Percentiles rank a stretch among this genome's conserved stretches.
Evolutionary conservation across 1,140 invertebrate genomes (phyloP).

Genomic region (Cotesia glomerata): DNA sequence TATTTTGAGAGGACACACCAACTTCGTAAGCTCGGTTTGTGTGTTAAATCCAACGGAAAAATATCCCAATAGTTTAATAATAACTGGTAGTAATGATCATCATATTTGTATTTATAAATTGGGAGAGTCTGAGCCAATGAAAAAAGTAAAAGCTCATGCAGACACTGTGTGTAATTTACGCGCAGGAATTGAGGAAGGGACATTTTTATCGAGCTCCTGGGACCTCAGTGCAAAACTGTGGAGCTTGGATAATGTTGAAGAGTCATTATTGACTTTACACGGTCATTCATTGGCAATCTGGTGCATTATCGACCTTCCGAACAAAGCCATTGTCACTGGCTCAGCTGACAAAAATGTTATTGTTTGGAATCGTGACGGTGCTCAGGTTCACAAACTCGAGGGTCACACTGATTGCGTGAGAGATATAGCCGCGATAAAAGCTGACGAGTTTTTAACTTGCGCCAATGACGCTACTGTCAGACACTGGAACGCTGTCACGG

Average conservation of each 20-base stretch:
- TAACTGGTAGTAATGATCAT: conserved; percentile 90
- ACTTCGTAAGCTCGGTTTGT: conserved; percentile 84
- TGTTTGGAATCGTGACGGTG: conserved; percentile 75
- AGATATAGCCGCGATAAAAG: conserved; percentile 72
- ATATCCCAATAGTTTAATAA: conserved; percentile 78
- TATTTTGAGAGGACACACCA: conserved; percentile 80
- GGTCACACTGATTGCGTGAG: conserved; percentile 93
- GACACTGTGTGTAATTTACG: conserved; percentile 76
- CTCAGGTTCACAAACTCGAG: conserved; percentile 62
- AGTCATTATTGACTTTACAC: conserved; percentile 66
- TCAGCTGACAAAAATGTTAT: conserved; percentile 91
- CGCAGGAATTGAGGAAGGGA: conserved; percentile 62
- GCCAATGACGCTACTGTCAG: conserved; percentile 89
- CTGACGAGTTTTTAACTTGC: conserved; percentile 81
- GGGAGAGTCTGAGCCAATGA: conserved; percentile 66
- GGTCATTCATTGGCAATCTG: conserved; percentile 91
- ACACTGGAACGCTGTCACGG: conserved; percentile 77
- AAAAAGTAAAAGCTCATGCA: conserved; percentile 79
- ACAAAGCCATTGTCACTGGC: conserved; percentile 76
- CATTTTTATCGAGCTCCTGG: conserved; percentile 86
- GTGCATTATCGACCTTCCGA: conserved; percentile 74
- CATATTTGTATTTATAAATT: conserved; percentile 79
- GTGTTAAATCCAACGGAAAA: conserved; percentile 73
- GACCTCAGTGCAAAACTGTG: conserved; percentile 86
- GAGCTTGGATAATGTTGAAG: conserved; percentile 66